These are phyloP conservation scores for Nixonia krombeini DNA, from an alignment of 1,140 invertebrate genomes.

Conservation along the genomic window DNA sequence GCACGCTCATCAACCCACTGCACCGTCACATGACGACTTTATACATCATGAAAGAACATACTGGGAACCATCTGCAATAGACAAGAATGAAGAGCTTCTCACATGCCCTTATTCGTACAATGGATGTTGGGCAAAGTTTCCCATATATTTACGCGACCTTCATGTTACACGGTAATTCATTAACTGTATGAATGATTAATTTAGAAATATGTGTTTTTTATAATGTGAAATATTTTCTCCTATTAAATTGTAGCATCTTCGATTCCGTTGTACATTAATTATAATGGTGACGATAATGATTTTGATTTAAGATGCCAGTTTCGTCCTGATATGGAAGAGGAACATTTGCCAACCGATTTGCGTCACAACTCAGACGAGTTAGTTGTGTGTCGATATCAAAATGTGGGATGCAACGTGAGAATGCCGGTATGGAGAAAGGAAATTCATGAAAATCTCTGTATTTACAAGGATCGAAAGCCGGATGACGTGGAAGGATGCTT, in stretches of 20 bases:
- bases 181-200: no score
- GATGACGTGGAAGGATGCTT: neutral
- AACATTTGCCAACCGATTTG: conserved; percentile 54
- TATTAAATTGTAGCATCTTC: no score
- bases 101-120: conserved; percentile 53
- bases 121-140: conserved; percentile 60
- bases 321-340: conserved; percentile 54
- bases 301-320: conserved; percentile 55
- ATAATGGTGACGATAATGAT: no score
- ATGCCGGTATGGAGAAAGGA: conserved; percentile 48
- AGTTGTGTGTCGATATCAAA: conserved; percentile 45
- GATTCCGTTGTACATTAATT: no score
- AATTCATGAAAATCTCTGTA: conserved; percentile 57
- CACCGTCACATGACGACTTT: conserved; percentile 41
- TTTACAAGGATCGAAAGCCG: conserved; percentile 46
- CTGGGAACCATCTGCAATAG: conserved; percentile 15
- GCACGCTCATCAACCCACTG: conserved; percentile 25
- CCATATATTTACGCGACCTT: conserved; percentile 41
- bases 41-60: conserved; percentile 34
- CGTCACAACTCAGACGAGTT: conserved; percentile 28
- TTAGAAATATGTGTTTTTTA: no score
- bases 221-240: no score
- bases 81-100: conserved; percentile 35
- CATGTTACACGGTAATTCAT: conserved; percentile 60
- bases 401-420: conserved; percentile 55